Conservation (phyloP, 2,797 vertebrate species). For the Pangasius sanitwongsei region DNA sequence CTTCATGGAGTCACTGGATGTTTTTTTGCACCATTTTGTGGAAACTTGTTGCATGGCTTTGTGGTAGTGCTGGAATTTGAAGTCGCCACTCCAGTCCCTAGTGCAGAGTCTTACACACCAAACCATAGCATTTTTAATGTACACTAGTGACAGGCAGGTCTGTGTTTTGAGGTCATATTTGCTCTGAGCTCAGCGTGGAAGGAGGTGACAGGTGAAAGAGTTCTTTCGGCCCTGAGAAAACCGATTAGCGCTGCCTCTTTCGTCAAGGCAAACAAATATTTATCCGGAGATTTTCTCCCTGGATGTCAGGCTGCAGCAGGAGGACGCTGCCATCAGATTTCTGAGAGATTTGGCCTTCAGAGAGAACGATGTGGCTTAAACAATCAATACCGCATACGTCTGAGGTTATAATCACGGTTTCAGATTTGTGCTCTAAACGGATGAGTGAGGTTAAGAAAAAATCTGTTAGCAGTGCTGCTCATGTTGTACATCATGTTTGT, state of each 20-base stretch:
- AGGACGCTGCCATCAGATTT: conserved; percentile 3
- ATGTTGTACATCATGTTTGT: not conserved
- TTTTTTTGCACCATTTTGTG: not conserved
- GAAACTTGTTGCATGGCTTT: not conserved
- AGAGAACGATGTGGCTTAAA: not conserved
- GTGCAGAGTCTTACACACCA: not conserved
- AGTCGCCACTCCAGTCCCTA: not conserved
- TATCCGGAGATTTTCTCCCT: conserved; percentile 21
- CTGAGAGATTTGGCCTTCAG: conserved; percentile 25
- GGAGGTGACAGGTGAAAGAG: conserved; percentile 24
- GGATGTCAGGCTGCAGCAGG: conserved; percentile 3
- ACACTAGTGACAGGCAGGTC: not conserved
- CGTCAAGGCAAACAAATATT: conserved; percentile 24
- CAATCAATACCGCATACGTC: not conserved
- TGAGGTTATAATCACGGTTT: not conserved
- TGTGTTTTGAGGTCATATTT: not conserved
- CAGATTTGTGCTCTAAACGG: not conserved
- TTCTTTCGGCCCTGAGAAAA: conserved; percentile 14
- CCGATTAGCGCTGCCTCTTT: conserved; percentile 29
- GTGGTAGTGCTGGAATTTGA: not conserved
- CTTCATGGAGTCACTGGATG: not conserved
- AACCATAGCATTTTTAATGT: not conserved
- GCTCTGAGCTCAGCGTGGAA: not conserved
- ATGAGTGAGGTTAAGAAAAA: not conserved
- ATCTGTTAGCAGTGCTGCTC: not conserved